These are phyloP conservation scores for Poecilobothrus nobilitatus DNA, from an alignment of 2,888 invertebrate genomes.

Conservation along the genomic window DNA sequence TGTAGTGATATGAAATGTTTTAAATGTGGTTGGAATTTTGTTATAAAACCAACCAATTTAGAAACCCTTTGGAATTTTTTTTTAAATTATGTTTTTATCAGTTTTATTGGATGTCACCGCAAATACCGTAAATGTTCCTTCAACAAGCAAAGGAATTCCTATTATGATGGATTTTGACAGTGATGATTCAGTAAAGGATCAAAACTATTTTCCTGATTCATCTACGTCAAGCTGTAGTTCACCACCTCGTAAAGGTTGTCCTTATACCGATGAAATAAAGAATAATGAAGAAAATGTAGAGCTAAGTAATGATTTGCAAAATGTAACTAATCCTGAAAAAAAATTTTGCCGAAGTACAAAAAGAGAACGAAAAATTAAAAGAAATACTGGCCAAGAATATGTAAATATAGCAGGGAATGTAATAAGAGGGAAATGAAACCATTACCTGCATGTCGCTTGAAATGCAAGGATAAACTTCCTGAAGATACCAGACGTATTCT, in stretches of 20 bases:
- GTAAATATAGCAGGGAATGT: not conserved
- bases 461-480: not conserved
- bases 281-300: no score
- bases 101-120: no score
- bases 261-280: no score
- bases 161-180: slow-evolving; percentile 1
- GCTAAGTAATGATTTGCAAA: not conserved
- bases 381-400: not conserved
- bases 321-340: not conserved
- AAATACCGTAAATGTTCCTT: no score
- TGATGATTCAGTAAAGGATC: slow-evolving; percentile 6
- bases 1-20: no score
- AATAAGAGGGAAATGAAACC: not conserved
- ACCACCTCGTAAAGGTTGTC: not conserved
- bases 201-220: slow-evolving; percentile 6
- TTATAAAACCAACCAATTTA: no score
- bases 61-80: no score
- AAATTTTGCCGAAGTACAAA: not conserved
- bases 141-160: not conserved
- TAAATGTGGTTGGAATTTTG: no score
- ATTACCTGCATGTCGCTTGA: not conserved
- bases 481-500: not conserved
- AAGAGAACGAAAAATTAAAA: not conserved
- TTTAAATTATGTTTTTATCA: no score
- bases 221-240: not conserved